Conservation (phyloP, 2,797 vertebrate genomes). For the Lerista edwardsae region DNA sequence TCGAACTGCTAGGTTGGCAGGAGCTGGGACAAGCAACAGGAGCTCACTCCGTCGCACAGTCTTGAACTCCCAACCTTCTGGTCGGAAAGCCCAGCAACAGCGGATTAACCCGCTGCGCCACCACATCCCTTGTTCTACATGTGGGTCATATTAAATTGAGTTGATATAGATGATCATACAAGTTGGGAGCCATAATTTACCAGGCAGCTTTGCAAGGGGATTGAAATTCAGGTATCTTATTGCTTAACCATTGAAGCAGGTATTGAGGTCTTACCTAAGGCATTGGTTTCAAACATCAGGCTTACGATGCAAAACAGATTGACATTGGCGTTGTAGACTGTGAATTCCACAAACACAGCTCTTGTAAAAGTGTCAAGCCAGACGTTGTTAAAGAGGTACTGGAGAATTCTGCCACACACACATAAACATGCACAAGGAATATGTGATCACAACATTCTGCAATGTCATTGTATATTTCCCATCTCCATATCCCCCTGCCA, state of each 20-base stretch:
- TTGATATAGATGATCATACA: too few relatives aligned
- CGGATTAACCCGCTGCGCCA: too few relatives aligned
- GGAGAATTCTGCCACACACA: conserved; percentile 80
- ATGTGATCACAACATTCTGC: too few relatives aligned
- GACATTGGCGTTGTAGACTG: conserved; percentile 94
- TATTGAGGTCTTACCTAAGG: conserved; percentile 80
- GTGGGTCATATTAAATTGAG: neutral
- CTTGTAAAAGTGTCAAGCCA: conserved; percentile 93
- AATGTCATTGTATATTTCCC: too few relatives aligned
- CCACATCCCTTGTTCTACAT: too few relatives aligned
- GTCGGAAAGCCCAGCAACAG: too few relatives aligned
- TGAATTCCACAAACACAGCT: conserved; percentile 93
- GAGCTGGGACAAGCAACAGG: too few relatives aligned
- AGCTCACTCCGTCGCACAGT: too few relatives aligned
- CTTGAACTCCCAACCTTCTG: too few relatives aligned
- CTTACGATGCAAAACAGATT: conserved; percentile 93
- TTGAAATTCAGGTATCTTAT: too few relatives aligned
- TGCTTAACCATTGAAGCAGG: neutral
- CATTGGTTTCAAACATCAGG: conserved; percentile 89
- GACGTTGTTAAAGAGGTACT: conserved; percentile 85
- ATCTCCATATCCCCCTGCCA: too few relatives aligned
- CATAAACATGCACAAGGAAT: conserved; percentile 3
- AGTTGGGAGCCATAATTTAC: neutral
- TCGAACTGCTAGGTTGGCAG: too few relatives aligned
- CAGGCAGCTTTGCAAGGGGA: neutral